Base-by-base conservation (phyloP, 2,797 vertebrate species). In the Threskiornis aethiopicus region DNA sequence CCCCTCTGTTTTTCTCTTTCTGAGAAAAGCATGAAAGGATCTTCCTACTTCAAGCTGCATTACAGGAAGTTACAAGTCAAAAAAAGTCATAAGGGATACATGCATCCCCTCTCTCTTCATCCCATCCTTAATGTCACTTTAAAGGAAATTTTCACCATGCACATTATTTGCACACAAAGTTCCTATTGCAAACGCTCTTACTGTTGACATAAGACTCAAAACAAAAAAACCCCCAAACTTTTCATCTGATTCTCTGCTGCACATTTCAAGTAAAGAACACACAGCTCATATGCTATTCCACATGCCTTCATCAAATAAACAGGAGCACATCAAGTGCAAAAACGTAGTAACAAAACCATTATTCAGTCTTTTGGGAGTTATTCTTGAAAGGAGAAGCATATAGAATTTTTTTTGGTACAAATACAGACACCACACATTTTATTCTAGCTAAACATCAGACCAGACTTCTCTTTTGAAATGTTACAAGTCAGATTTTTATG, bases 271-370 rank as follows among this genome's bases (percentile, higher is more conserved):
- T 39, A 89, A 76, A 39, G 28, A 87, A 78, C 47, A 49, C 44
- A 64, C 16, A 54, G 22, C 25, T 90, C 39, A 26, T 62, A 79
- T 9, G 44, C 70, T 73, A 49, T 61, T 92, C 57, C 66, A 82
- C 47, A 35, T 51, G 54, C 49, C 89, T 91, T 90, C 84, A 86
- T 44, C 72, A 96, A 96, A 44, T 41, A 61, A 93, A 72, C 2
- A 89, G 51, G 31, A 76, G 57, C 81, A 87, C 33, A 77, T 64
- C 47, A 90, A 90, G 58, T 85, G 89, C 54, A 66, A 26, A 88
- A 87, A 37, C 35, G 17, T n/a, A 90, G 35, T 28, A 97, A 97
- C 95, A 96, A 97, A 97, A 95, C 90, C 90, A 95, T 97, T 96
- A 97, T 96, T 95, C 77, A 54, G n/a, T 92, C 93, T 96, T 97